Conservation (phyloP, 2,888 invertebrate species). For the Crematogaster levior region DNA sequence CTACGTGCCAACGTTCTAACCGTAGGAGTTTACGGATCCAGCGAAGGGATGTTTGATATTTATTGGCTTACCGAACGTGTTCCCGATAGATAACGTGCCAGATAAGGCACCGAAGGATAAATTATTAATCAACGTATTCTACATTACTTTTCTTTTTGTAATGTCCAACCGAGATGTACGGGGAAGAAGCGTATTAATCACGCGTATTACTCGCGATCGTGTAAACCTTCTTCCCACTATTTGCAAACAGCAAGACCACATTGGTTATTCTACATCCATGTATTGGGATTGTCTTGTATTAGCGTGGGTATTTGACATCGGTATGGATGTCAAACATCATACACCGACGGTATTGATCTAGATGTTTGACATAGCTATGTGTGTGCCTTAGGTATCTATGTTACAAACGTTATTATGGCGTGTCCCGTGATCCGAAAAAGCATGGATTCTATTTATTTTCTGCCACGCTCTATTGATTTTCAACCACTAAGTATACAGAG, state of each 20-base stretch:
- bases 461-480: neutral
- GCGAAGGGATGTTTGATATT: constrained; percentile 14
- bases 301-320: constrained; percentile 43
- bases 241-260: neutral
- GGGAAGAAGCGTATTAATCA: neutral
- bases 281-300: constrained; percentile 35
- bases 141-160: neutral
- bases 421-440: constrained; percentile 5
- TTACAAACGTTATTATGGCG: constrained; percentile 37
- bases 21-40: constrained; percentile 16
- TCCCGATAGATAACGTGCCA: neutral
- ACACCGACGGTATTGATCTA: constrained; percentile 37
- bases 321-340: constrained; percentile 53
- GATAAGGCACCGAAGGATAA: neutral
- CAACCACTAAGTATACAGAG: neutral
- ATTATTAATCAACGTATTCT: constrained; percentile 1
- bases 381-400: constrained; percentile 31
- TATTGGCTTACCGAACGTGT: neutral
- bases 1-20: constrained; percentile 29
- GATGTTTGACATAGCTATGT: constrained; percentile 45
- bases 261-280: constrained; percentile 22
- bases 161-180: neutral
- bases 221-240: neutral
- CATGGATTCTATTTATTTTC: constrained; percentile 4
- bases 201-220: neutral